phyloP scores from a whole-genome alignment of 2,797 vertebrate species.

The Borostomias antarcticus region DNA sequence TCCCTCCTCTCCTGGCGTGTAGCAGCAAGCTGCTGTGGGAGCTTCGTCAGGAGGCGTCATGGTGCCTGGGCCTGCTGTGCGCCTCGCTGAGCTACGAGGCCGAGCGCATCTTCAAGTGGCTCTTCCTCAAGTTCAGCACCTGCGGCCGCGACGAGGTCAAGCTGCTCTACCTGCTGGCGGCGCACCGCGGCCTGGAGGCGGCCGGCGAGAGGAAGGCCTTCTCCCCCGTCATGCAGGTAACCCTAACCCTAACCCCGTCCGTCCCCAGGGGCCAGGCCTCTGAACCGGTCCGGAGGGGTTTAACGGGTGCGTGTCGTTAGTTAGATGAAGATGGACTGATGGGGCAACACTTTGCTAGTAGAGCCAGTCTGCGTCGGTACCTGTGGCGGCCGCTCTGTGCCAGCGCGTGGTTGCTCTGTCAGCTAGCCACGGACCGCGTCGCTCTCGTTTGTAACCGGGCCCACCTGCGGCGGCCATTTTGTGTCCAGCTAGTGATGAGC shows the following conservation, averaged over 20 bases:
- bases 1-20: not conserved
- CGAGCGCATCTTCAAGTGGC: slow-evolving; percentile 98
- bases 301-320: too few relatives aligned
- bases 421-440: too few relatives aligned
- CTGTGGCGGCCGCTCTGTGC: not conserved
- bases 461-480: too few relatives aligned
- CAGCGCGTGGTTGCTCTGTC: too few relatives aligned
- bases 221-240: slow-evolving; percentile 96
- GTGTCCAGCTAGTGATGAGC: slow-evolving; percentile 95
- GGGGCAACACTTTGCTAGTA: not conserved
- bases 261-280: not conserved
- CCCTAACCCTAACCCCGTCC: too few relatives aligned
- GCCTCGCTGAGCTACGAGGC: slow-evolving; percentile 94
- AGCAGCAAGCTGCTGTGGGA: slow-evolving; percentile 99
- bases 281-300: not conserved
- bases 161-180: slow-evolving; percentile 92
- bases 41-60: slow-evolving; percentile 93
- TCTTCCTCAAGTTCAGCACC: slow-evolving; percentile 93
- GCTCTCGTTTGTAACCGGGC: too few relatives aligned
- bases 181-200: slow-evolving; percentile 92
- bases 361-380: not conserved
- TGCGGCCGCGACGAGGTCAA: slow-evolving; percentile 95
- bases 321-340: not conserved
- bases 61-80: slow-evolving; percentile 94
- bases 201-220: slow-evolving; percentile 98